Percentiles rank a stretch among this genome's conserved stretches.
These are phyloP conservation scores for Ectropis grisescens DNA, from an alignment of 1,140 invertebrate genomes.

Conservation along the genomic window DNA sequence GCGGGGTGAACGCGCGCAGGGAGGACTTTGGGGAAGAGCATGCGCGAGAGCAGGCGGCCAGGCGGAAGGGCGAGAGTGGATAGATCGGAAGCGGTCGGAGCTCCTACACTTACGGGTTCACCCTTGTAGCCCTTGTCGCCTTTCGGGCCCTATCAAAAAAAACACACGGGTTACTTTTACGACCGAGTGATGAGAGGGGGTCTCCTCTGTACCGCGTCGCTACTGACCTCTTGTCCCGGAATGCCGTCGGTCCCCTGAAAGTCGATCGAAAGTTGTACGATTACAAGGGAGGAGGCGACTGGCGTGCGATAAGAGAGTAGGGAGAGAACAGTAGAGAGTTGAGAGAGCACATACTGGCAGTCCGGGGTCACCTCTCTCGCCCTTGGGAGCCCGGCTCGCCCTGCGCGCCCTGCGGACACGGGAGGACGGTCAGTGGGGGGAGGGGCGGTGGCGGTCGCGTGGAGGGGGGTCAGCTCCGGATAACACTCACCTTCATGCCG, in stretches of 20 bases:
- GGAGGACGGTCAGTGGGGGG: too few species aligned
- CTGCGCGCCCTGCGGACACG: conserved; percentile 81
- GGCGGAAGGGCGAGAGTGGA: not conserved
- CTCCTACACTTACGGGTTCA: conserved; percentile 87
- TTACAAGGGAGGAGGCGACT: not conserved
- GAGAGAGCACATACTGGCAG: conserved; percentile 82
- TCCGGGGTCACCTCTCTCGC: conserved; percentile 91
- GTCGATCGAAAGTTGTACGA: conserved; percentile 31
- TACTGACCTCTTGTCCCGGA: conserved; percentile 86
- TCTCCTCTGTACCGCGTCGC: too few species aligned
- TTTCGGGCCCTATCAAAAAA: conserved; percentile 78
- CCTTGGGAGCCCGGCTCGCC: conserved; percentile 91
- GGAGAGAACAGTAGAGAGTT: not conserved
- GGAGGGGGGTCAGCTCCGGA: too few species aligned
- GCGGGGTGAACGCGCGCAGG: too few species aligned
- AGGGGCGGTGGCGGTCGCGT: too few species aligned
- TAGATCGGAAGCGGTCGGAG: too few species aligned
- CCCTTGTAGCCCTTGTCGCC: conserved; percentile 91
- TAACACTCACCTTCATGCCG: conserved; percentile 75
- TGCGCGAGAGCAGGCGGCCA: not conserved
- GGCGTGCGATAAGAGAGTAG: not conserved
- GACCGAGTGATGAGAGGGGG: too few species aligned
- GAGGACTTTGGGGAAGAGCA: too few species aligned
- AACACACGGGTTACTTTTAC: too few species aligned
- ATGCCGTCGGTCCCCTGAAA: conserved; percentile 93